Evolutionary conservation across 1,140 invertebrate species (phyloP).

Genomic region (Reticulitermes speratus): DNA sequence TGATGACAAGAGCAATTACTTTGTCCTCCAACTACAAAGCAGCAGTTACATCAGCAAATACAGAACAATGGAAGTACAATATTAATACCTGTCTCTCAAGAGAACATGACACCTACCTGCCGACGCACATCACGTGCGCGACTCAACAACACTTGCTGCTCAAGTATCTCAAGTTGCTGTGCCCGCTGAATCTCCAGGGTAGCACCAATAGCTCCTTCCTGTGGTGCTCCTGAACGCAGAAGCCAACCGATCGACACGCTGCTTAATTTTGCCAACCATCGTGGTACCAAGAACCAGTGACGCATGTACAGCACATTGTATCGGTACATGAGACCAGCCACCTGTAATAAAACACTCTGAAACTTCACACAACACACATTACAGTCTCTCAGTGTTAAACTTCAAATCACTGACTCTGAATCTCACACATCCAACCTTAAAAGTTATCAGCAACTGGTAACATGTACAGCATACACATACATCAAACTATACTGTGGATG

Average conservation of each 20-base stretch:
- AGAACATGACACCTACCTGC: slow-evolving; percentile 18
- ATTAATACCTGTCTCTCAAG: background rate
- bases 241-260: slow-evolving; percentile 48
- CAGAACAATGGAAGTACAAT: too few species aligned
- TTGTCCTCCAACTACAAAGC: too few species aligned
- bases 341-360: slow-evolving; percentile 41
- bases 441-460: too few species aligned
- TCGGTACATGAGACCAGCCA: slow-evolving; percentile 53
- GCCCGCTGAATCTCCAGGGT: slow-evolving; percentile 56
- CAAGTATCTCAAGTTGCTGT: slow-evolving; percentile 53
- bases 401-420: background rate
- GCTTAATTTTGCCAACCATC: slow-evolving; percentile 46
- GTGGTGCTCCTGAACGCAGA: slow-evolving; percentile 48
- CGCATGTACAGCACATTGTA: slow-evolving; percentile 50
- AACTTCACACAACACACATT: too few species aligned
- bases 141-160: slow-evolving; percentile 53
- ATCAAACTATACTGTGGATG: too few species aligned
- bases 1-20: too few species aligned
- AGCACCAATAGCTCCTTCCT: slow-evolving; percentile 52
- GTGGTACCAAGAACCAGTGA: slow-evolving; percentile 48
- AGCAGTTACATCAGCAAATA: too few species aligned
- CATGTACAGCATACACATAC: background rate
- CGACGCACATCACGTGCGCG: slow-evolving; percentile 42
- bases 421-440: too few species aligned
- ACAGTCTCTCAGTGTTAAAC: background rate